Conservation (phyloP, 2,113 vertebrate genomes). For the Platycercus adscitus region DNA sequence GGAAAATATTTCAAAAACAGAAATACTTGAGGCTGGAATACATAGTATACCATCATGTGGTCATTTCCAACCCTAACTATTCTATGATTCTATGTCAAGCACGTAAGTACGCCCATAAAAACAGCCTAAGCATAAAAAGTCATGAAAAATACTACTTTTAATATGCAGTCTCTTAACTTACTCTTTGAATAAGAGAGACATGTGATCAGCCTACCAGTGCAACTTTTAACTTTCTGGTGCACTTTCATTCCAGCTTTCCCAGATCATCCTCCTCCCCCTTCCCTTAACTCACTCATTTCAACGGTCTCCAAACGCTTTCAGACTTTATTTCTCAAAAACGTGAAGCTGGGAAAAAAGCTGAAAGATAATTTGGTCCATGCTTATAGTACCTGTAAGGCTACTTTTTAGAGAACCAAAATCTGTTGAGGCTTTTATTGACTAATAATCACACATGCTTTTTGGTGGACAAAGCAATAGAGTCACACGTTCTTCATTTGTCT, state of each 20-base stretch:
- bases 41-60: background rate
- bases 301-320: background rate
- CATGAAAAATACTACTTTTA: background rate
- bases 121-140: background rate
- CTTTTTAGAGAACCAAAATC: background rate
- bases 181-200: background rate
- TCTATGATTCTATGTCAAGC: background rate
- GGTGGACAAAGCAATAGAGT: background rate
- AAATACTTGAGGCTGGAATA: background rate
- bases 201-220: background rate
- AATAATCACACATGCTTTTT: background rate
- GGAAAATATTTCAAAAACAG: background rate
- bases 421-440: background rate
- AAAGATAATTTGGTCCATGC: background rate
- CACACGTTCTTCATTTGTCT: background rate
- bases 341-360: background rate
- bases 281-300: background rate
- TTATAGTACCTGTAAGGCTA: background rate
- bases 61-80: too few species aligned
- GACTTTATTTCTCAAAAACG: background rate
- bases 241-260: background rate
- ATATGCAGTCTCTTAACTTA: background rate
- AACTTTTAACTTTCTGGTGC: background rate
- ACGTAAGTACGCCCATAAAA: background rate
- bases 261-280: background rate